Conservation (phyloP, 1,140 invertebrate species). For the Halictus rubicundus region DNA sequence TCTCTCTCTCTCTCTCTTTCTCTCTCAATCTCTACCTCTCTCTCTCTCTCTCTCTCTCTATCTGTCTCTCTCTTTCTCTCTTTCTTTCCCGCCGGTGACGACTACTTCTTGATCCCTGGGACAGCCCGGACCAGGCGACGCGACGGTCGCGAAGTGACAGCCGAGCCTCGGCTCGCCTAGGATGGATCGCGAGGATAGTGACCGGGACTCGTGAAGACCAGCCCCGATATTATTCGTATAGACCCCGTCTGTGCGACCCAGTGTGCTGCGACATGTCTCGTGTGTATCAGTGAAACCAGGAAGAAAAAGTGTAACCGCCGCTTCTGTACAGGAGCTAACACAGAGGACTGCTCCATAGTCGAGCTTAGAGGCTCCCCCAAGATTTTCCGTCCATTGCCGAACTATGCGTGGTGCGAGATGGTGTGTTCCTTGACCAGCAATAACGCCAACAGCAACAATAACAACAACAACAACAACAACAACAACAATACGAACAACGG, state of each 20-base stretch:
- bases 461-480: conserved; percentile 52
- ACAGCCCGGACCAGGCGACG: not conserved
- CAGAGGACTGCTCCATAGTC: not conserved
- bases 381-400: conserved; percentile 62
- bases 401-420: conserved; percentile 80
- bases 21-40: too few relatives aligned
- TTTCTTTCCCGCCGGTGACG: too few relatives aligned
- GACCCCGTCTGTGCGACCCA: conserved; percentile 4
- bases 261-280: conserved; percentile 7
- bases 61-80: too few relatives aligned
- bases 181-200: conserved; percentile 36
- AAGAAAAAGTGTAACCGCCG: not conserved
- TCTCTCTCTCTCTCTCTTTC: too few relatives aligned
- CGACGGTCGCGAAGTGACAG: not conserved
- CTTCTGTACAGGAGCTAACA: too few relatives aligned
- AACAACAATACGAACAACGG: conserved; percentile 66
- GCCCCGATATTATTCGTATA: not conserved
- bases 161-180: not conserved
- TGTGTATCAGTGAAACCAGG: conserved; percentile 4
- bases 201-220: not conserved
- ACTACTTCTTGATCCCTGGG: too few relatives aligned
- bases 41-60: too few relatives aligned
- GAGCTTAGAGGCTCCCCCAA: not conserved
- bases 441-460: conserved; percentile 65
- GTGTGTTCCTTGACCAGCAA: conserved; percentile 79